Evolutionary conservation across 2,888 invertebrate species (phyloP).

Genomic region (Cryptops parisi): DNA sequence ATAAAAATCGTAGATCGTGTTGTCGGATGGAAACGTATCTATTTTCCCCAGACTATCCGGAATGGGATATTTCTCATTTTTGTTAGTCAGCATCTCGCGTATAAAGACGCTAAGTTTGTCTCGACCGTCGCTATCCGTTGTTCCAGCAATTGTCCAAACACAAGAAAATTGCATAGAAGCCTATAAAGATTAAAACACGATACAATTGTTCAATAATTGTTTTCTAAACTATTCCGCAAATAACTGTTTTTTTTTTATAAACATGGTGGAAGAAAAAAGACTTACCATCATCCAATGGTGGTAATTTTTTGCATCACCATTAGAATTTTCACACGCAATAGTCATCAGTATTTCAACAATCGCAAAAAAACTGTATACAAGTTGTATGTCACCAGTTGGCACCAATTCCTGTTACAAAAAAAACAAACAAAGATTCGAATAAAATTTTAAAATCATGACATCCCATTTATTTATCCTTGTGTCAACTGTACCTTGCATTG

Average conservation of each 20-base stretch:
- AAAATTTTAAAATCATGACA: neutral
- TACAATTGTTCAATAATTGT: neutral
- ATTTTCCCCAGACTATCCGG: slow-evolving; percentile 48
- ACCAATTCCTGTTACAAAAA: slow-evolving; percentile 4
- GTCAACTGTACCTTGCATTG: slow-evolving; percentile 1
- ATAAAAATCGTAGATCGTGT: slow-evolving; percentile 61
- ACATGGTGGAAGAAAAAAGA: no score
- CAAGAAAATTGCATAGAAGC: slow-evolving; percentile 57
- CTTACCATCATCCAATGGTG: slow-evolving; percentile 1
- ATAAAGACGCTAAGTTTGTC: slow-evolving; percentile 62
- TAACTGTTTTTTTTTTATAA: no score
- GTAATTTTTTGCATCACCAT: neutral
- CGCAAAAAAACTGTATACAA: neutral
- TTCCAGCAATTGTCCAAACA: slow-evolving; percentile 74
- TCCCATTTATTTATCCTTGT: neutral
- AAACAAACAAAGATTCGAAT: neutral
- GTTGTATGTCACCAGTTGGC: slow-evolving; percentile 4
- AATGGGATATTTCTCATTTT: slow-evolving; percentile 36
- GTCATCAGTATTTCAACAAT: neutral
- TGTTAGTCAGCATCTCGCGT: slow-evolving; percentile 29
- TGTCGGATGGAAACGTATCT: slow-evolving; percentile 58
- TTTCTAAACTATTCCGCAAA: neutral
- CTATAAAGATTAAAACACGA: slow-evolving; percentile 27
- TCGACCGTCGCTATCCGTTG: slow-evolving; percentile 56
- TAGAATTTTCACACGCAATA: neutral